Base-by-base conservation (phyloP, 1,140 invertebrate genomes). In the Drosophila orosa region DNA sequence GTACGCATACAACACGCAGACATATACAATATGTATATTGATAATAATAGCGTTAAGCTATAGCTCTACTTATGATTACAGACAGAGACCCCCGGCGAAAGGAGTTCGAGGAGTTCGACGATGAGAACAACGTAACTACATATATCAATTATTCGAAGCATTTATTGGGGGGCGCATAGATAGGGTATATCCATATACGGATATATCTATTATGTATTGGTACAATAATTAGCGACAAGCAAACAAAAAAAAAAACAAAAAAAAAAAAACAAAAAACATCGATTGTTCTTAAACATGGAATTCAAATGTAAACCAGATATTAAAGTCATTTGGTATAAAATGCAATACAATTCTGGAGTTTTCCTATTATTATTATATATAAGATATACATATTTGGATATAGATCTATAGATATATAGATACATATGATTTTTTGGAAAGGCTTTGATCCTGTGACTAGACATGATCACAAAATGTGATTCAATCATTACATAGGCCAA, bases 201-300 rank as follows among this genome's bases (percentile, higher is more conserved):
- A 68, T 68, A 60, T 74, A 78, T 77, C 65, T 54, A 74, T 74
- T 76, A 77, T 78, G 76, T 80, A 90, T 84, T 86, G 86, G 86
- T 90, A 90, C 86, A 90, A 90, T 90, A 90, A 86, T 90, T 86
- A 90, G 86, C 82, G 77, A 69, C 68, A 87, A 90, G 76, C 63
- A 86, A 73, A 52, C 60, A 74, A 78, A 57, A 65, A 61, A 63
- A 74, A 25, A 50, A 47, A 65, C 22, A 47, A 55, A 27, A 57
- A 19, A 29, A 65, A 60, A 33, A 39, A 71, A 60, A 57, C 25
- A 47, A 40, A 35, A 63, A 78, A 79, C 76, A 90, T 91, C 90
- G 90, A 91, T 91, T 91, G 84, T 87, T 90, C 79, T 87, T 84
- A 90, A 82, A 89, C 82, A 91, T 87, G 75, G 75, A 86, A 87